Evolutionary conservation across 2,888 invertebrate species (phyloP).

Genomic region (Morpho deidamia): DNA sequence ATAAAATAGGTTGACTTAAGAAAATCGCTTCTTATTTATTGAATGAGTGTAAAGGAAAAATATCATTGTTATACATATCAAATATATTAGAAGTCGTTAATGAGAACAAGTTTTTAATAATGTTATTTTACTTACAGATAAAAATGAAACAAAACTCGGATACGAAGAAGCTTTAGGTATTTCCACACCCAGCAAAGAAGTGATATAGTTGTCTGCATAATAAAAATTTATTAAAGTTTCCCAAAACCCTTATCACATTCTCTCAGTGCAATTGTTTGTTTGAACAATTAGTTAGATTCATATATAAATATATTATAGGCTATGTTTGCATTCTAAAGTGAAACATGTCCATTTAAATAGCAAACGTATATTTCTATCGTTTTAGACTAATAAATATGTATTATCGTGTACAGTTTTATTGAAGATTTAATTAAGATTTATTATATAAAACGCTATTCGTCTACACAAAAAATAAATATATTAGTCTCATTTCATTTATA

Average conservation of each 20-base stretch:
- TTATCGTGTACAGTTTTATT: constrained; percentile 74
- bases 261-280: constrained; percentile 70
- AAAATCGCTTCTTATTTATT: no score
- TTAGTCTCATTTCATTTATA: constrained; percentile 3
- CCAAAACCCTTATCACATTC: constrained; percentile 45
- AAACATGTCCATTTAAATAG: constrained; percentile 65
- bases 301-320: constrained; percentile 44
- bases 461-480: constrained; percentile 12
- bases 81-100: no score
- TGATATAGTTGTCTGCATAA: constrained; percentile 68
- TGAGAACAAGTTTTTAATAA: no score
- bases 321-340: constrained; percentile 53
- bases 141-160: constrained; percentile 81
- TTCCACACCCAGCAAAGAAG: constrained; percentile 94
- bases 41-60: no score
- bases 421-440: constrained; percentile 33
- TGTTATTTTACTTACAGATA: constrained; percentile 48
- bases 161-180: constrained; percentile 95
- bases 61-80: no score
- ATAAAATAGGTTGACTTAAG: no score
- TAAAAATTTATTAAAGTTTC: constrained; percentile 28
- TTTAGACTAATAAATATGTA: constrained; percentile 56
- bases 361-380: constrained; percentile 58
- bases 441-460: constrained; percentile 20
- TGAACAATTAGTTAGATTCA: constrained; percentile 61